phyloP scores from a whole-genome alignment of 2,888 invertebrate species.

The Ariolimax columbianus region DNA sequence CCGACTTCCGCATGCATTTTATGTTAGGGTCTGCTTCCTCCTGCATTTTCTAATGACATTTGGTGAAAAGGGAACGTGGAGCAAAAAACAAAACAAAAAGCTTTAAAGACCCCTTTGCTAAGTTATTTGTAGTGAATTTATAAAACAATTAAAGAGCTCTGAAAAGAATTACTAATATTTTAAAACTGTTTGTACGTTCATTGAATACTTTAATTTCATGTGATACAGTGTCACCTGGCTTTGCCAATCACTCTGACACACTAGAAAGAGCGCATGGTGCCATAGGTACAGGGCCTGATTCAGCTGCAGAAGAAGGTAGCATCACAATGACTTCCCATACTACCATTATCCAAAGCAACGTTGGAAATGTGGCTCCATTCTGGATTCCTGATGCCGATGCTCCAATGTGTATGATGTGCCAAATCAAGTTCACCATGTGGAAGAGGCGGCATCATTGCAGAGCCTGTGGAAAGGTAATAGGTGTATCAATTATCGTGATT shows the following conservation, averaged over 20 bases:
- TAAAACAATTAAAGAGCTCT: too few relatives aligned
- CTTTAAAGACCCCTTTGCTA: too few relatives aligned
- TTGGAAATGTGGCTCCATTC: conserved; percentile 88
- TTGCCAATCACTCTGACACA: conserved; percentile 6
- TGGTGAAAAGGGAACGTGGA: too few relatives aligned
- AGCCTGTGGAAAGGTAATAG: conserved; percentile 89
- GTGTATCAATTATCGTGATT: too few relatives aligned
- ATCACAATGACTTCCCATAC: background rate
- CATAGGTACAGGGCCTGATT: conserved; percentile 40
- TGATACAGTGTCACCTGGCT: conserved; percentile 22
- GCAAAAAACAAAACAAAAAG: too few relatives aligned
- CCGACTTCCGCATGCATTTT: too few relatives aligned
- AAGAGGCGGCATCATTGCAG: conserved; percentile 90
- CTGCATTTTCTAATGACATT: too few relatives aligned
- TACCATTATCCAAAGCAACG: conserved; percentile 57
- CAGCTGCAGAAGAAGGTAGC: conserved; percentile 47
- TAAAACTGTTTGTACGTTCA: background rate
- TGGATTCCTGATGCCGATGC: conserved; percentile 93
- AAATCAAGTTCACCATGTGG: conserved; percentile 88
- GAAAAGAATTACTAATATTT: too few relatives aligned
- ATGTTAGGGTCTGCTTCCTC: too few relatives aligned
- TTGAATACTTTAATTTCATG: background rate
- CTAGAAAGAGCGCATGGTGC: conserved; percentile 46
- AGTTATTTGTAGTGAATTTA: too few relatives aligned
- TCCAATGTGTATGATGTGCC: conserved; percentile 89